Base-by-base conservation (phyloP, 2,113 vertebrate genomes). In the Psophia crepitans region DNA sequence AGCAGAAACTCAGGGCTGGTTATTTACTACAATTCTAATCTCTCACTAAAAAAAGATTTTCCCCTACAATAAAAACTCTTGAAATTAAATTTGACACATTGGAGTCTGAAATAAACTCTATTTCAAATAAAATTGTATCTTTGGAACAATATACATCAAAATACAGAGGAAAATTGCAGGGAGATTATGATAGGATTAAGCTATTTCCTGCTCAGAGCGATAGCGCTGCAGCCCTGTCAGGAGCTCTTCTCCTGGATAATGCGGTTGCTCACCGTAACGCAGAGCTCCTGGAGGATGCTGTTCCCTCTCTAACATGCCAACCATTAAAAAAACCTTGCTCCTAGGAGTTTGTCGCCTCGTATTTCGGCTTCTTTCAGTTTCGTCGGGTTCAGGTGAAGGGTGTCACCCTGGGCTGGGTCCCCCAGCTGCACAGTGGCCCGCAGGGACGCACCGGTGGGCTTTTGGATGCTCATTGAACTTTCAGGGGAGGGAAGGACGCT, bases 121-220 rank as follows among this genome's bases (percentile, higher is more conserved):
- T 95, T 93, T 95, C 92, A 87, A 96, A 91, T 79, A 65, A 92
- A 95, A 91, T 43, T 82, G 28, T 84, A 57, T 69, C 85, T 96
- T 84, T 92, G 68, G 60, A 94, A 95, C 75, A 87, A 90, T 84
- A 71, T 48, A 56, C 77, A 53, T 92, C 76, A 87, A 93, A 96
- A 91, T 77, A 83, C 19, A 79, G 81, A 56, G 81, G 89, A n/a
- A 93, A 91, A 97, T 91, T 93, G 92, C 28, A 21, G 53, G 48
- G 77, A 95, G 94, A 73, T 92, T 56, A 57, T 57, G 94, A 82
- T 49, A 73, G 74, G 95, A 84, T 91, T 53, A 82, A 92, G 84
- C 37, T 69, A 30, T 87, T 93, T 91, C 65, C 89, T 87, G 83
- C 1, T 0, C 46, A 16, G 91, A 92, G 64, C 4, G 11, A 60